A percentile compares a stretch with the other conserved stretches of the same genome.
Conservation (phyloP, 2,888 invertebrate genomes). For the Diarsia dahlii region DNA sequence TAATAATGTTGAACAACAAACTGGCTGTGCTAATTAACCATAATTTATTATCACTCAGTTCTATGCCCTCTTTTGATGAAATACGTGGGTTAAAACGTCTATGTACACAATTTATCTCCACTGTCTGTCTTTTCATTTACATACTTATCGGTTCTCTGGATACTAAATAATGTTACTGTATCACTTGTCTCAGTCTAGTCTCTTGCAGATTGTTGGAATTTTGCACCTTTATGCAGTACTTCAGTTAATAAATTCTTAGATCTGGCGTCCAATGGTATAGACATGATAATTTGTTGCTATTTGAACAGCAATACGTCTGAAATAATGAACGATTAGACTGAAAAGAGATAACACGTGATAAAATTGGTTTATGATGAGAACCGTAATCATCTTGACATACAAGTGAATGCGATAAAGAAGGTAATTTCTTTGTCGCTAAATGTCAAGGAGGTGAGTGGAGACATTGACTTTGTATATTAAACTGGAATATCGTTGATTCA, state of each 20-base stretch:
- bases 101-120: conserved; percentile 64
- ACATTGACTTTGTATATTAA: conserved; percentile 34
- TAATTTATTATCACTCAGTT: conserved; percentile 50
- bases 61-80: conserved; percentile 50
- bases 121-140: conserved; percentile 70
- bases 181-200: conserved; percentile 66
- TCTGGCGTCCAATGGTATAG: conserved; percentile 66
- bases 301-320: conserved; percentile 49
- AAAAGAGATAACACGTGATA: conserved; percentile 53
- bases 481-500: conserved; percentile 14
- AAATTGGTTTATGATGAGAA: conserved; percentile 50
- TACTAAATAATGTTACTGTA: conserved; percentile 70
- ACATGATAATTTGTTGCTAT: conserved; percentile 63
- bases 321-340: conserved; percentile 61
- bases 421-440: conserved; percentile 46
- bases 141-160: conserved; percentile 72
- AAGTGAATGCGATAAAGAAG: conserved; percentile 43
- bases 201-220: conserved; percentile 67
- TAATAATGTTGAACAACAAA: conserved; percentile 36
- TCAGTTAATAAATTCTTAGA: conserved; percentile 68
- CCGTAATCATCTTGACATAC: conserved; percentile 43
- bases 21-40: conserved; percentile 31
- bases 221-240: conserved; percentile 48
- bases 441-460: conserved; percentile 46
- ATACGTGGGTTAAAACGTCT: conserved; percentile 60